These are phyloP conservation scores for Latrodectus hesperus DNA, from an alignment of 2,888 invertebrate species.

Conservation along the genomic window DNA sequence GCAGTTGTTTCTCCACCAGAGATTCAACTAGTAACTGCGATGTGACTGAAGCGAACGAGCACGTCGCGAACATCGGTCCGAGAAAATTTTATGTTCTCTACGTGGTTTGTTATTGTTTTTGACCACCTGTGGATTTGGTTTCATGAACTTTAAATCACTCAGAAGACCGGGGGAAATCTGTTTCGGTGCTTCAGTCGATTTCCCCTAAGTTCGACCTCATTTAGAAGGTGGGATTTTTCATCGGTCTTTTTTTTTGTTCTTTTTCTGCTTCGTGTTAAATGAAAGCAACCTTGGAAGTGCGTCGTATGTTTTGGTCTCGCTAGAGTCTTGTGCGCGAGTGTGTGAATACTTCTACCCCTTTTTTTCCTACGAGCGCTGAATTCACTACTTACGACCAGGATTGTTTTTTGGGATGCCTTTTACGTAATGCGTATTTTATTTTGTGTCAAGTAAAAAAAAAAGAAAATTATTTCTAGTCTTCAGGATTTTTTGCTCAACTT, in stretches of 20 bases:
- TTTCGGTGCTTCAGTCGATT: not conserved
- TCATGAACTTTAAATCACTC: slow-evolving; percentile 8
- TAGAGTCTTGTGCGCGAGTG: slow-evolving; percentile 4
- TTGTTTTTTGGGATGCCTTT: not conserved
- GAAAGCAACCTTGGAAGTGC: slow-evolving; percentile 59
- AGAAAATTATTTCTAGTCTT: too few relatives aligned
- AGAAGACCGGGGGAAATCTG: not conserved
- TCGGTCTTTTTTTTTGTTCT: slow-evolving; percentile 10
- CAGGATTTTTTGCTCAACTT: too few relatives aligned
- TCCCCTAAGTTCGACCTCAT: not conserved
- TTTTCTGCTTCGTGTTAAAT: slow-evolving; percentile 14
- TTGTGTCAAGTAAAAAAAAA: too few relatives aligned
- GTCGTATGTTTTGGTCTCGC: slow-evolving; percentile 35
- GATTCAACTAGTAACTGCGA: slow-evolving; percentile 42
- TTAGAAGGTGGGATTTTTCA: not conserved
- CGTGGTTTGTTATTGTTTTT: slow-evolving; percentile 53
- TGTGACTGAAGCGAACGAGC: slow-evolving; percentile 13
- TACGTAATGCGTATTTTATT: not conserved
- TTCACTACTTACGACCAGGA: not conserved
- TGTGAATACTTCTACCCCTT: slow-evolving; percentile 19
- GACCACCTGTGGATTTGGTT: slow-evolving; percentile 62
- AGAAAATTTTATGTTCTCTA: slow-evolving; percentile 19
- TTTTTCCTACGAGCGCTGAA: slow-evolving; percentile 8
- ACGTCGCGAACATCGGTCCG: slow-evolving; percentile 35
- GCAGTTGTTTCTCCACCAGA: slow-evolving; percentile 12